Percentiles rank a stretch among this genome's conserved stretches.
Evolutionary conservation across 1,140 invertebrate species (phyloP).

Genomic region (Drosophila teissieri): DNA sequence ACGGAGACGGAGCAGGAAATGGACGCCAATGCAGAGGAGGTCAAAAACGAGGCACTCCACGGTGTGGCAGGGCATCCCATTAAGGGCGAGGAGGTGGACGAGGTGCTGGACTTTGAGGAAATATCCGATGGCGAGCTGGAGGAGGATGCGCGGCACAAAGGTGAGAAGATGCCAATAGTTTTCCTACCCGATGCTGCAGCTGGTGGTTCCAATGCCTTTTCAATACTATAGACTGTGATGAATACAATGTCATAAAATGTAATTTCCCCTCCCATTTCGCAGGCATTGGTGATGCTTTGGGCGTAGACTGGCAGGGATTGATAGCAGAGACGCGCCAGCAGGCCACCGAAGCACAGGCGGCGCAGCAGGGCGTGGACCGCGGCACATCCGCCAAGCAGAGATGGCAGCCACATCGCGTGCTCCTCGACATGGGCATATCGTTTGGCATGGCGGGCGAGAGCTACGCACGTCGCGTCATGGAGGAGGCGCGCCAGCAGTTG

Average conservation of each 20-base stretch:
- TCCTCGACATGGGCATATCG: conserved; percentile 90
- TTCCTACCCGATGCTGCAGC: too few relatives aligned
- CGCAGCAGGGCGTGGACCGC: conserved; percentile 80
- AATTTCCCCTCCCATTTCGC: conserved; percentile 3
- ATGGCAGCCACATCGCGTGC: conserved; percentile 91
- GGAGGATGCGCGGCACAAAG: conserved; percentile 87
- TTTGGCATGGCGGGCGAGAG: conserved; percentile 88
- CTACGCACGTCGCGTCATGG: conserved; percentile 87
- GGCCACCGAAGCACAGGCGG: conserved; percentile 78
- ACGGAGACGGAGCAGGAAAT: conserved; percentile 59
- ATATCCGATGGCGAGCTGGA: conserved; percentile 95
- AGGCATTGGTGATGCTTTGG: conserved; percentile 93
- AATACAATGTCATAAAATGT: not conserved
- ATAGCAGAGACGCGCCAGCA: conserved; percentile 90
- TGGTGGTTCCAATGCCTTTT: too few relatives aligned
- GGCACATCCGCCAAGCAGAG: conserved; percentile 88
- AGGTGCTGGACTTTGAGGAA: conserved; percentile 93
- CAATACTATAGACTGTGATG: too few relatives aligned
- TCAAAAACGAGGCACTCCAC: conserved; percentile 84
- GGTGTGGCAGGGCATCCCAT: conserved; percentile 4
- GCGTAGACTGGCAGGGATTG: conserved; percentile 96
- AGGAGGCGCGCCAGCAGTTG: conserved; percentile 68
- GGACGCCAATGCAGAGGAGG: conserved; percentile 59
- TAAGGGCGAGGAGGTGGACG: conserved; percentile 85
- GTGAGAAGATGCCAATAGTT: conserved; percentile 52